A percentile compares a stretch with the other conserved stretches of the same genome.
Conservation (phyloP, 1,140 invertebrate genomes). For the Aphelinus atriplicis region DNA sequence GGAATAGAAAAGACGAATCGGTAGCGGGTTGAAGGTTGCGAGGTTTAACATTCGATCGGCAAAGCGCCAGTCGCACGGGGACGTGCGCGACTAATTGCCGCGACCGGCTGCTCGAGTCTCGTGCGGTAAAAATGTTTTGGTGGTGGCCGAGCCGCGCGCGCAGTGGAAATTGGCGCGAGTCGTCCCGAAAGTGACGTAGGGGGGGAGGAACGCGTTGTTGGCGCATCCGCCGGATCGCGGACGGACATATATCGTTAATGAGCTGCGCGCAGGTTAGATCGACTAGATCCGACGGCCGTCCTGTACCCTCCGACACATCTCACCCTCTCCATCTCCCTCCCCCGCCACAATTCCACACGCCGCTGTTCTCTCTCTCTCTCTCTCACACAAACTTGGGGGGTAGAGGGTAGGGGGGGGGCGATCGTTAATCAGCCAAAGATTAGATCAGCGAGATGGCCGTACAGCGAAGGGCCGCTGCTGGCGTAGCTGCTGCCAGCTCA, state of each 20-base stretch:
- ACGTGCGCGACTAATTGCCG: too few species aligned
- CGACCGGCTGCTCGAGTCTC: not conserved
- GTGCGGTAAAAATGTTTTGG: not conserved
- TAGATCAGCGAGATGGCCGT: conserved; percentile 54
- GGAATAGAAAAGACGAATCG: too few species aligned
- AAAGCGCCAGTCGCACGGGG: too few species aligned
- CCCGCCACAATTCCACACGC: conserved; percentile 10
- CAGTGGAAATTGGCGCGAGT: conserved; percentile 9
- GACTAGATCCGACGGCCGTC: conserved; percentile 46
- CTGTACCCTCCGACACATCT: conserved; percentile 43
- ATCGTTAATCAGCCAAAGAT: conserved; percentile 63
- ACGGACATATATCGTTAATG: conserved; percentile 52
- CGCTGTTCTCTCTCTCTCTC: not conserved
- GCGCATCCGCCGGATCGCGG: conserved; percentile 3
- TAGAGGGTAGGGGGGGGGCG: conserved; percentile 37
- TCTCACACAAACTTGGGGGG: too few species aligned
- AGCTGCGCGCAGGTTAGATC: conserved; percentile 46
- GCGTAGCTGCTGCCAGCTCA: not conserved
- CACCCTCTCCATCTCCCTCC: conserved; percentile 10
- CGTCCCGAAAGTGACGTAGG: conserved; percentile 21
- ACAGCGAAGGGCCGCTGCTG: conserved; percentile 46
- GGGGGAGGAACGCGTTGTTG: not conserved
- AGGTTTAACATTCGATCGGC: too few species aligned
- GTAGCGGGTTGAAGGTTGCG: too few species aligned
- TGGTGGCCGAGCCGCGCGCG: too few species aligned